A percentile compares a stretch with the other conserved stretches of the same genome.
phyloP scores from a whole-genome alignment of 1,140 invertebrate species.

The Tribolium castaneum region DNA sequence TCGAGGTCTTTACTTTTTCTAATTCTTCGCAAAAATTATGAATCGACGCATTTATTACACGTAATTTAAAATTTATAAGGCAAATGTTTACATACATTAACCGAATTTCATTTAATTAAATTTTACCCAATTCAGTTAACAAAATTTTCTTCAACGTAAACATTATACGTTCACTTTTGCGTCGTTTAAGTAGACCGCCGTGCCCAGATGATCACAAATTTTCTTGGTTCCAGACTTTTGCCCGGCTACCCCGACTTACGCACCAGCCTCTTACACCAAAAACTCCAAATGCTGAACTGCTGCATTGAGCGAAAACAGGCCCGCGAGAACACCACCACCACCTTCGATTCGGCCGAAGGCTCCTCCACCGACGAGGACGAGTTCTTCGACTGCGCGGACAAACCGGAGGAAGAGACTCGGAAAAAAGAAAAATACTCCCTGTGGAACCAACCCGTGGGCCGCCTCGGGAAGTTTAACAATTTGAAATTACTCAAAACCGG shows the following conservation, averaged over 20 bases:
- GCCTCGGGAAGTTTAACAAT: constrained; percentile 75
- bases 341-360: constrained; percentile 55
- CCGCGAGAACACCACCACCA: constrained; percentile 63
- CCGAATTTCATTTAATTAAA: background rate
- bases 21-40: too few relatives aligned
- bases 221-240: constrained; percentile 73
- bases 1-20: too few relatives aligned
- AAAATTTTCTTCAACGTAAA: background rate
- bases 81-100: background rate
- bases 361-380: constrained; percentile 72
- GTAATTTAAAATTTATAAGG: background rate
- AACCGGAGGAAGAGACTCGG: constrained; percentile 65
- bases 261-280: constrained; percentile 94
- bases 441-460: constrained; percentile 79
- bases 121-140: background rate
- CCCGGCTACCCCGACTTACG: constrained; percentile 84
- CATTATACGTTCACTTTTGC: background rate
- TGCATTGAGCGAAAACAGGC: constrained; percentile 84
- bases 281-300: constrained; percentile 96
- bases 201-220: background rate
- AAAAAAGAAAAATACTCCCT: constrained; percentile 66
- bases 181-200: background rate
- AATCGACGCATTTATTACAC: background rate
- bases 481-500: constrained; percentile 75
- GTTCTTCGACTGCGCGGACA: constrained; percentile 86